Conservation (phyloP, 2,888 invertebrate species). For the Cristatella mucedo region DNA sequence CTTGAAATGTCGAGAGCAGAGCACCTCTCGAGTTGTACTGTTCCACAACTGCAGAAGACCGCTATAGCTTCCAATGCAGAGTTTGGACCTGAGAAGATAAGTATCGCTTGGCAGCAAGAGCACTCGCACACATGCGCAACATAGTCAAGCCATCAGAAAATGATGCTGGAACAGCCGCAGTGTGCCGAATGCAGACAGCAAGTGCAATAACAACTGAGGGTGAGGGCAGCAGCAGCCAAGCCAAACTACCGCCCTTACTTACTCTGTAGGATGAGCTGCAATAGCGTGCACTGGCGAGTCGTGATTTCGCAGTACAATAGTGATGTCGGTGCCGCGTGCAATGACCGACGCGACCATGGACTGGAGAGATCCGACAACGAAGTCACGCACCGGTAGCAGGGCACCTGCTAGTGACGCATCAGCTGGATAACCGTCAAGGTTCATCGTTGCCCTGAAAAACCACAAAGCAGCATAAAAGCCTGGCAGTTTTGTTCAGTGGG, state of each 20-base stretch:
- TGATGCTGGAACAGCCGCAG: too few species aligned
- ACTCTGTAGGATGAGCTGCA: slow-evolving; percentile 28
- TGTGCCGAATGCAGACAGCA: too few species aligned
- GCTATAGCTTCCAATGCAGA: slow-evolving; percentile 35
- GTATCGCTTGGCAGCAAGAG: too few species aligned
- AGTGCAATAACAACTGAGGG: too few species aligned
- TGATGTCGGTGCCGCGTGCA: slow-evolving; percentile 30
- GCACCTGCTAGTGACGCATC: slow-evolving; percentile 34
- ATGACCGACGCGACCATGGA: slow-evolving; percentile 32
- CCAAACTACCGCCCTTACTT: too few species aligned
- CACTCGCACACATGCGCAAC: too few species aligned
- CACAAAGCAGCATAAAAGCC: too few species aligned
- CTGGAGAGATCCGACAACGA: slow-evolving; percentile 33
- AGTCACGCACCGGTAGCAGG: slow-evolving; percentile 32
- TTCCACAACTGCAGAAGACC: slow-evolving; percentile 36
- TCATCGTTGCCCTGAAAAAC: too few species aligned
- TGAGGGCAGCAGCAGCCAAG: slow-evolving; percentile 9
- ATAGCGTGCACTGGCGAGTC: slow-evolving; percentile 33
- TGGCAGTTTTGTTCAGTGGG: too few species aligned
- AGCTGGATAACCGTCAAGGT: slow-evolving; percentile 25
- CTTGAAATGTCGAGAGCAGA: slow-evolving; percentile 28
- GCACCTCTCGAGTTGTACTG: slow-evolving; percentile 28
- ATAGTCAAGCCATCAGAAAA: too few species aligned
- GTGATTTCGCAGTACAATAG: slow-evolving; percentile 21
- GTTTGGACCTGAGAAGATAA: slow-evolving; percentile 23